Evolutionary conservation across 2,113 vertebrate genomes (phyloP).

Genomic region (Phylloscopus whistleri): DNA sequence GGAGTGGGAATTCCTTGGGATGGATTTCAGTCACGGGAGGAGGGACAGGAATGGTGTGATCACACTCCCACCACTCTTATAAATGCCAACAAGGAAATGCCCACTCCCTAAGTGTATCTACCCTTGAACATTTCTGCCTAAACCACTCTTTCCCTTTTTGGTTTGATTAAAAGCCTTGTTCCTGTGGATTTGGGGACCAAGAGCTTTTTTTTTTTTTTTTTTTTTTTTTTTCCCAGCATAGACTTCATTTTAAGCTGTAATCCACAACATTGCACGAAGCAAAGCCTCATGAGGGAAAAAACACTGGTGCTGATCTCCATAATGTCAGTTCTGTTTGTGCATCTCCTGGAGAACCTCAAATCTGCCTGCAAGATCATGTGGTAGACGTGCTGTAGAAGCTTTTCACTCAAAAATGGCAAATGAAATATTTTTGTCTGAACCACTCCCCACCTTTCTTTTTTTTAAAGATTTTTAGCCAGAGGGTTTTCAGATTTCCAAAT

Average conservation of each 20-base stretch:
- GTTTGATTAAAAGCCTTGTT: background rate
- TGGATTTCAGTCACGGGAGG: background rate
- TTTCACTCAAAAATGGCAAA: background rate
- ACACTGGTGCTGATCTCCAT: background rate
- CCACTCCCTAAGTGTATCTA: background rate
- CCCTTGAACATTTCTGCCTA: background rate
- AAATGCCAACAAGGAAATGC: background rate
- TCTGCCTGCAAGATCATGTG: background rate
- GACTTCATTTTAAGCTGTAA: background rate
- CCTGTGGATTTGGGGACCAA: background rate
- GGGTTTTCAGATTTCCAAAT: background rate
- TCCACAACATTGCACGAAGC: background rate
- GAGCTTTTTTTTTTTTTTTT: background rate
- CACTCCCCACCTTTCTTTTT: background rate
- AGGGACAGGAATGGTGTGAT: background rate
- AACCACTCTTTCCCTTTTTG: background rate
- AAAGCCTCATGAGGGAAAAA: background rate
- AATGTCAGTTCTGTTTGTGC: background rate
- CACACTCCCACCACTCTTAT: background rate
- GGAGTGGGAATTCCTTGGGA: background rate
- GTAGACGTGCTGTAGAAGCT: background rate
- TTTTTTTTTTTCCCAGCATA: background rate
- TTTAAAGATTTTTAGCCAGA: background rate
- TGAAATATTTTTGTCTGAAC: background rate
- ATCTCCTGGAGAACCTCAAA: background rate